Conservation (phyloP, 2,113 vertebrate species). For the Phylloscopus whistleri region DNA sequence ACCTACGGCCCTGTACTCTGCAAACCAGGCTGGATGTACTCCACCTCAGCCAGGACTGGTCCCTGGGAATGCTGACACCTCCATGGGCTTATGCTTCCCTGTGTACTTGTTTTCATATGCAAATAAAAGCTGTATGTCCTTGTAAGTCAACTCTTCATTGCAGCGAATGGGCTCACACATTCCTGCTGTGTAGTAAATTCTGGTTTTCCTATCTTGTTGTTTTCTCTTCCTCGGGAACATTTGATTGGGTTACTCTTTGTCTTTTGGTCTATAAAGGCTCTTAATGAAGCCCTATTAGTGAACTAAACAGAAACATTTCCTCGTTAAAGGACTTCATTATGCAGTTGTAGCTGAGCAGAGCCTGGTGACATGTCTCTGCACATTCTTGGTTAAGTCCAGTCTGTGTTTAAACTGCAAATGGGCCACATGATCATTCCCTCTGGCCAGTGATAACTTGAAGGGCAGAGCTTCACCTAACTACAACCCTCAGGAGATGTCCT, state of each 20-base stretch:
- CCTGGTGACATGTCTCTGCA: not conserved
- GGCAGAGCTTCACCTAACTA: not conserved
- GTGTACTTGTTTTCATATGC: not conserved
- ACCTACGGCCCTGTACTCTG: not conserved
- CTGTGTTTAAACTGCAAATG: not conserved
- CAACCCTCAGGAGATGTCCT: not conserved
- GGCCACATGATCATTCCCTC: fast-evolving
- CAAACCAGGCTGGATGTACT: not conserved
- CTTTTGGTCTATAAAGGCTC: constrained; percentile 9
- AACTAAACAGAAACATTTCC: constrained; percentile 48
- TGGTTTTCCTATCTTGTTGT: not conserved
- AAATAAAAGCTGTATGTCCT: not conserved
- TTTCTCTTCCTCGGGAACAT: not conserved
- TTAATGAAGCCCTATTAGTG: constrained; percentile 25
- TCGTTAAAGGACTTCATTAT: constrained; percentile 15
- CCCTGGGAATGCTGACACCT: not conserved
- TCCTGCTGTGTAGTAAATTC: not conserved
- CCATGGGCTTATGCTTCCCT: not conserved
- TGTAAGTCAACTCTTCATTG: not conserved
- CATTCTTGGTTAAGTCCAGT: not conserved
- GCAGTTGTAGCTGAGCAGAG: not conserved
- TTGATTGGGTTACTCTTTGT: constrained; percentile 6
- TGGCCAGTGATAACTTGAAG: not conserved
- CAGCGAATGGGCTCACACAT: not conserved
- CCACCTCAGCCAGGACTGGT: not conserved